phyloP scores from a whole-genome alignment of 2,113 vertebrate genomes.

The Brienomyrus longianalis region DNA sequence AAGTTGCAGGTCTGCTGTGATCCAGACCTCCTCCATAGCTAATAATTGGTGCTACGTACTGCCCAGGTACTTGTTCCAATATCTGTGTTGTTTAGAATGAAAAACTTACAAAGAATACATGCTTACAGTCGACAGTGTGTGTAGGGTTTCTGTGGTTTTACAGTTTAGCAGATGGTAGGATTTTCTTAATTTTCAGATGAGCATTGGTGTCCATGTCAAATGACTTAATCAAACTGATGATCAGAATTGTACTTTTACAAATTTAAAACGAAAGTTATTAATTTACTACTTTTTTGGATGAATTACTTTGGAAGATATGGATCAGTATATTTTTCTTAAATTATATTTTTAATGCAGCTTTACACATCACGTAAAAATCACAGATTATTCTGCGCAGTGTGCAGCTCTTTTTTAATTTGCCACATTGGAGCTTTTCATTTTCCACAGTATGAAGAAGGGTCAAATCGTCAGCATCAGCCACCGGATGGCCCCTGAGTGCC shows the following conservation, averaged over 20 bases:
- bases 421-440: constrained; percentile 20
- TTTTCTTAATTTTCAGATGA: background rate
- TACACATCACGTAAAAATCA: background rate
- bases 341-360: background rate
- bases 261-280: background rate
- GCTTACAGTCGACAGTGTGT: background rate
- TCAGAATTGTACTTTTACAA: background rate
- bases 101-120: background rate
- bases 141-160: background rate
- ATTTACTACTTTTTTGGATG: background rate
- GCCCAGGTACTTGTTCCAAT: constrained; percentile 68
- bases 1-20: constrained; percentile 48
- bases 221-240: background rate
- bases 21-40: constrained; percentile 59
- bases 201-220: background rate
- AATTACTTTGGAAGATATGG: background rate
- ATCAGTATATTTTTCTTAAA: background rate
- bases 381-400: background rate
- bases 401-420: background rate
- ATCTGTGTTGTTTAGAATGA: background rate
- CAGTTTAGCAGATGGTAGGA: background rate
- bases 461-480: constrained; percentile 73
- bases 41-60: constrained; percentile 82
- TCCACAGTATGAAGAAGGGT: constrained; percentile 82
- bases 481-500: constrained; percentile 61